A percentile compares a stretch with the other conserved stretches of the same genome.
Evolutionary conservation across 23 tunicate species (phyloP).

Genomic region (Aplidium turbinatum): DNA sequence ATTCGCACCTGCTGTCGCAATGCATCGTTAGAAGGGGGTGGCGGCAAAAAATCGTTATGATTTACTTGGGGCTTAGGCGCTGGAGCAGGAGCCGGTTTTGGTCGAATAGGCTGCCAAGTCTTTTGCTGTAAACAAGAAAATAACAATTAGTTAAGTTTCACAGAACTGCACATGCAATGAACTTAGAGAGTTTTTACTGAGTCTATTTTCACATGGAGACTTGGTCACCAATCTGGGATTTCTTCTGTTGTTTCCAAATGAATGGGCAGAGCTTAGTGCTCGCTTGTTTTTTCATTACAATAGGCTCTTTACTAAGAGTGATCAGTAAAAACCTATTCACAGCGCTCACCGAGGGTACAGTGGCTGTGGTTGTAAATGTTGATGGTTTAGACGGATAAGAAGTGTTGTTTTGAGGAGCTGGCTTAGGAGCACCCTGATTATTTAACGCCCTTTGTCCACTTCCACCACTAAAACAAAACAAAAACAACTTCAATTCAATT

Average conservation of each 20-base stretch:
- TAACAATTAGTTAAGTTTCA: too few species aligned
- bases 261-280: too few species aligned
- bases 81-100: conserved; percentile 1
- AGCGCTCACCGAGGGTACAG: conserved; percentile 31
- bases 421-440: not conserved
- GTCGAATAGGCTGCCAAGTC: conserved; percentile 54
- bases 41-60: conserved; percentile 57
- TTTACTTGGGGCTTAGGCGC: not conserved
- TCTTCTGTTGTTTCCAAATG: too few species aligned
- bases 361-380: conserved; percentile 23
- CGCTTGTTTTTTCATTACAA: too few species aligned
- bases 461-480: conserved; percentile 18
- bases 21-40: conserved; percentile 42
- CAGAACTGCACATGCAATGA: too few species aligned
- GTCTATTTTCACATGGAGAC: too few species aligned
- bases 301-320: too few species aligned
- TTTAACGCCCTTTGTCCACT: not conserved
- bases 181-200: too few species aligned
- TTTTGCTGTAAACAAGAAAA: conserved; percentile 18
- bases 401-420: conserved; percentile 23
- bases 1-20: too few species aligned
- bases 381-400: conserved; percentile 33
- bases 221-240: too few species aligned
- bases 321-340: too few species aligned
- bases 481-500: too few species aligned